These are phyloP conservation scores for Chaetogeoica ovagalla DNA, from an alignment of 2,888 invertebrate genomes.

Conservation along the genomic window DNA sequence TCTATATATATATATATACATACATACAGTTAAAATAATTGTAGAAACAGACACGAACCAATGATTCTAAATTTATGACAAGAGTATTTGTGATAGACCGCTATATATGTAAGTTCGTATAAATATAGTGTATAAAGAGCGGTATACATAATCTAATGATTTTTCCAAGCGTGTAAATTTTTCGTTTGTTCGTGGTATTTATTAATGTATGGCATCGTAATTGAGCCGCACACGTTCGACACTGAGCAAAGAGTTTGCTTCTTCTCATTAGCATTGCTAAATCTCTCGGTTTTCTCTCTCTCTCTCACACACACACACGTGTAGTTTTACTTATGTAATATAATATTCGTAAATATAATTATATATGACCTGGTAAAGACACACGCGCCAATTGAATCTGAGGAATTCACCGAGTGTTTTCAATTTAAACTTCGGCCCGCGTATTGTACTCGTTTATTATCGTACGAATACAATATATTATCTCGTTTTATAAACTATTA, in stretches of 20 bases:
- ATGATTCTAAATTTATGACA: background rate
- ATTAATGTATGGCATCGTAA: conserved; percentile 1
- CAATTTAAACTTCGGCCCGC: background rate
- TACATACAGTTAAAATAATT: too few species aligned
- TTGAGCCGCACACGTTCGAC: background rate
- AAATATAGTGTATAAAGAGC: too few species aligned
- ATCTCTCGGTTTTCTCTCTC: background rate
- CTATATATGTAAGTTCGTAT: too few species aligned
- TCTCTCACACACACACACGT: background rate
- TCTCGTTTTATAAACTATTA: too few species aligned
- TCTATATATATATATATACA: too few species aligned
- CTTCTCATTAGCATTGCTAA: conserved; percentile 16
- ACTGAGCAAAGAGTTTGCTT: background rate
- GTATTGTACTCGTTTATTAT: background rate
- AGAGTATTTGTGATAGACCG: too few species aligned
- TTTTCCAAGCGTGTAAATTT: background rate
- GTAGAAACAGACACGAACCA: background rate
- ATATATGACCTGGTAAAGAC: background rate
- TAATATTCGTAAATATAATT: background rate
- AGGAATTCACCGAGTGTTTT: background rate
- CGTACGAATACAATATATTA: background rate
- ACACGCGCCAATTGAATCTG: background rate
- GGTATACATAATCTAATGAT: too few species aligned
- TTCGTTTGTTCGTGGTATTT: background rate
- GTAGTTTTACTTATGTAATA: background rate